Evolutionary conservation across 1,140 invertebrate genomes (phyloP).

Genomic region (Hirudo medicinalis): DNA sequence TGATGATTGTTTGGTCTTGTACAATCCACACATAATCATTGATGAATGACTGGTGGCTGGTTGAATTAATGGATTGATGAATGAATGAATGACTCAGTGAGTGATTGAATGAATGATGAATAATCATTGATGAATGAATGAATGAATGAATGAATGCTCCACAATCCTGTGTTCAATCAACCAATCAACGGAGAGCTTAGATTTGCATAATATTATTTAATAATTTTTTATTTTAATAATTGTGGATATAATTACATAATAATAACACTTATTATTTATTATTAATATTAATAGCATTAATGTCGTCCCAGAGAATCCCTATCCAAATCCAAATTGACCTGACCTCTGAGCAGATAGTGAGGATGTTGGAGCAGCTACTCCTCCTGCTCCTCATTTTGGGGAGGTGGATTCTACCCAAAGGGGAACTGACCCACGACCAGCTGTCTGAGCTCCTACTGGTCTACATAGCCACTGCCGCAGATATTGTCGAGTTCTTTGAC

Average conservation of each 20-base stretch:
- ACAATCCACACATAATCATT: too few relatives aligned
- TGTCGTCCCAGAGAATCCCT: neutral
- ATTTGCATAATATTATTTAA: too few relatives aligned
- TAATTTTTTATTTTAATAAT: neutral
- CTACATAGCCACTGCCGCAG: slow-evolving; percentile 65
- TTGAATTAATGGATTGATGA: slow-evolving; percentile 1
- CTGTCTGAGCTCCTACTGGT: slow-evolving; percentile 73
- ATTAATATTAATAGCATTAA: neutral
- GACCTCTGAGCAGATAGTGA: slow-evolving; percentile 54
- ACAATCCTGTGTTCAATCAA: too few relatives aligned
- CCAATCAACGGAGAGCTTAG: too few relatives aligned
- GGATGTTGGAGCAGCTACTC: slow-evolving; percentile 72
- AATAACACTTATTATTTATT: neutral
- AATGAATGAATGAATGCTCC: neutral
- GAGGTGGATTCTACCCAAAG: slow-evolving; percentile 70
- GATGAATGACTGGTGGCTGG: slow-evolving; percentile 1
- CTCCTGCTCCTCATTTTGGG: slow-evolving; percentile 78
- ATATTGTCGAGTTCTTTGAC: slow-evolving; percentile 91
- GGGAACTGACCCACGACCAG: slow-evolving; percentile 70
- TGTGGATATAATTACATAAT: neutral
- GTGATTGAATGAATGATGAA: neutral
- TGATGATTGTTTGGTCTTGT: too few relatives aligned
- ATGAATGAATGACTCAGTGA: neutral
- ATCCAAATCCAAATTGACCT: neutral
- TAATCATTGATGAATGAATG: neutral